A percentile compares a stretch with the other conserved stretches of the same genome.
These are phyloP conservation scores for Drosophila melanosoma DNA, from an alignment of 2,888 invertebrate genomes.

Conservation along the genomic window DNA sequence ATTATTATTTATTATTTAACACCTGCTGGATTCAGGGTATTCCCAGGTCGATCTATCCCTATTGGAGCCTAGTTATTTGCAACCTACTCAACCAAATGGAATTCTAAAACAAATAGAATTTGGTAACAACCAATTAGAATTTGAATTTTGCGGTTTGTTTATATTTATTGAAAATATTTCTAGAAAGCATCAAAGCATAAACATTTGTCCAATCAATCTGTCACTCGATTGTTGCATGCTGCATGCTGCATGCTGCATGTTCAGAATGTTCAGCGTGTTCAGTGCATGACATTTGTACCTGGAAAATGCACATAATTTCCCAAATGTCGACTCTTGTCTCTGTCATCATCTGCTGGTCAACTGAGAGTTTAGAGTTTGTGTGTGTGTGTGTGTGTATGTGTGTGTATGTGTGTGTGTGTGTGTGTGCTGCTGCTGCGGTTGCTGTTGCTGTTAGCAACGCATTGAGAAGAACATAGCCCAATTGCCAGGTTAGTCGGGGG, in stretches of 20 bases:
- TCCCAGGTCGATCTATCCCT: background rate
- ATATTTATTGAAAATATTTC: background rate
- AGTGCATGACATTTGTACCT: background rate
- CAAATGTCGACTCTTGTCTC: background rate
- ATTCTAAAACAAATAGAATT: too few relatives aligned
- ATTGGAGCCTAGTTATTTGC: background rate
- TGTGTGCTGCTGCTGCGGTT: background rate
- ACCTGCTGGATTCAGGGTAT: background rate
- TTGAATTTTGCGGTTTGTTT: background rate
- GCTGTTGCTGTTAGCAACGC: slow-evolving; percentile 31
- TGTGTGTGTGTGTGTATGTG: background rate
- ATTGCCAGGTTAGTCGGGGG: slow-evolving; percentile 57
- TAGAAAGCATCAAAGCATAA: background rate
- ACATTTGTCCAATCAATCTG: background rate
- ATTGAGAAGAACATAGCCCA: slow-evolving; percentile 29
- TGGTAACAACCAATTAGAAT: background rate
- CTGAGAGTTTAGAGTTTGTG: background rate
- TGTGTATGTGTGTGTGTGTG: background rate
- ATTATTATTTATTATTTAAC: background rate
- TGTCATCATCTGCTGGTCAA: slow-evolving; percentile 2
- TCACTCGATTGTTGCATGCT: background rate
- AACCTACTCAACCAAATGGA: background rate
- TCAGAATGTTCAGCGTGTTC: background rate
- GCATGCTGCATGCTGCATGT: background rate
- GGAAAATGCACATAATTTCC: background rate